These are phyloP conservation scores for Hippocampus comes DNA, from an alignment of 2,113 vertebrate species.

Conservation along the genomic window DNA sequence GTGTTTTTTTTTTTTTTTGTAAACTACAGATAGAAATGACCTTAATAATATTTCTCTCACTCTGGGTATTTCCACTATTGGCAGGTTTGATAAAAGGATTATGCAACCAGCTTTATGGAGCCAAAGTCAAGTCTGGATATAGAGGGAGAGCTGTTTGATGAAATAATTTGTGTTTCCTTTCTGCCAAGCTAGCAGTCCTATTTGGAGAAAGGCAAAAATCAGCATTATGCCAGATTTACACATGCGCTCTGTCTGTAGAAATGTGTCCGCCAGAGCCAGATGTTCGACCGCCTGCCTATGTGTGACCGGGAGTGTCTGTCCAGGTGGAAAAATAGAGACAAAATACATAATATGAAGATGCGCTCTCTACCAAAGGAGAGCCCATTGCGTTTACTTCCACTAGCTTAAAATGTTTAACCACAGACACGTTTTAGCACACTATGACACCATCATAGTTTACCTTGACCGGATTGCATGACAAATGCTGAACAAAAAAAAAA, in stretches of 20 bases:
- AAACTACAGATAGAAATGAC: conserved; percentile 72
- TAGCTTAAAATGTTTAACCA: no score
- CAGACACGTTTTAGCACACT: no score
- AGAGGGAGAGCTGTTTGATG: conserved; percentile 72
- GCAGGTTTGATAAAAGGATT: conserved; percentile 77
- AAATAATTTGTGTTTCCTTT: conserved; percentile 79
- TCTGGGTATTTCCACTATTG: conserved; percentile 63
- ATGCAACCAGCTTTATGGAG: conserved; percentile 67
- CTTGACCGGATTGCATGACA: no score
- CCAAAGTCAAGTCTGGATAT: conserved; percentile 71
- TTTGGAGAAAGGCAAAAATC: conserved; percentile 70
- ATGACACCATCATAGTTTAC: no score
- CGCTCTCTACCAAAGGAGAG: no score
- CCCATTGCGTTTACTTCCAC: no score
- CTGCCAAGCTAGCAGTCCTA: conserved; percentile 71
- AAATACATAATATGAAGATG: not conserved
- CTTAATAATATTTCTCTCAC: conserved; percentile 73
- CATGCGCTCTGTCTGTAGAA: conserved; percentile 42
- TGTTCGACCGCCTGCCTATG: conserved; percentile 1
- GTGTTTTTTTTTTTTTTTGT: conserved; percentile 53
- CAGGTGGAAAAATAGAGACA: not conserved
- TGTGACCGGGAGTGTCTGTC: not conserved
- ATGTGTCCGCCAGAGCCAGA: conserved; percentile 15
- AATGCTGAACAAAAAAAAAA: no score
- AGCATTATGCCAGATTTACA: conserved; percentile 76